Evolutionary conservation across 2,113 vertebrate species (phyloP), one percentile per base, ranked within the genome.

Genomic region (Grantiella picta): DNA sequence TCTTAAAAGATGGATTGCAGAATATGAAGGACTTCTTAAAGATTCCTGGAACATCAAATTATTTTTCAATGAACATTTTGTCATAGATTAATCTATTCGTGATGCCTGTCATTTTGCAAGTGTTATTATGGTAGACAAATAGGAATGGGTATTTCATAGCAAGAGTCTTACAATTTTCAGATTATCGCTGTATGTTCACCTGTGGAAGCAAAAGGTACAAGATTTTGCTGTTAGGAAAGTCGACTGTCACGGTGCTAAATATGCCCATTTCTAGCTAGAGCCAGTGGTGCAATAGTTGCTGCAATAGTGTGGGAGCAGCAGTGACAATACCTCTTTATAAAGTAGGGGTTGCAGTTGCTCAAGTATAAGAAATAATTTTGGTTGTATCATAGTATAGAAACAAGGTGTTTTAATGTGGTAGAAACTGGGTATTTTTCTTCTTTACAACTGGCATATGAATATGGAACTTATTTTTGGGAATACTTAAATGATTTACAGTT

Each of bases 61-160:
- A 70, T 71, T 96, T 96, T 89, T 68, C 47, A 90, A 91, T 92
- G 36, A 86, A 69, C 27, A 57, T 94, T 96, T 94, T 73, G 70
- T 66, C 1, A 0, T 38, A 91, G 79, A 86, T 95, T 93, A 75
- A 95, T 95, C 68, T 95, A 57, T 77, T 96, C 38, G 72, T 1
- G 7, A 68, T 77, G 69, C 11, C 8, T 59, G 28, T 38, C 21
- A 69, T 79, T 96, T 92, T 91, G 53, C 33, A 80, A 76, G 87
- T 69, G 44, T 66, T 79, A 45, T 80, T 54, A 15, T 23, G 33
- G n/a, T 35, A 73, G 79, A 91, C 49, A 79, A 91, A 63, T 21
- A 86, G 40, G 76, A 90, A 75, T 49, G 71, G 47, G 11, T 35
- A 89, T 45, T 82, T 78, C 29, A 75, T 29, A 29, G 24, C 11